Evolutionary conservation across 2,113 vertebrate species (phyloP).

Genomic region (Dryoscopus gambensis): DNA sequence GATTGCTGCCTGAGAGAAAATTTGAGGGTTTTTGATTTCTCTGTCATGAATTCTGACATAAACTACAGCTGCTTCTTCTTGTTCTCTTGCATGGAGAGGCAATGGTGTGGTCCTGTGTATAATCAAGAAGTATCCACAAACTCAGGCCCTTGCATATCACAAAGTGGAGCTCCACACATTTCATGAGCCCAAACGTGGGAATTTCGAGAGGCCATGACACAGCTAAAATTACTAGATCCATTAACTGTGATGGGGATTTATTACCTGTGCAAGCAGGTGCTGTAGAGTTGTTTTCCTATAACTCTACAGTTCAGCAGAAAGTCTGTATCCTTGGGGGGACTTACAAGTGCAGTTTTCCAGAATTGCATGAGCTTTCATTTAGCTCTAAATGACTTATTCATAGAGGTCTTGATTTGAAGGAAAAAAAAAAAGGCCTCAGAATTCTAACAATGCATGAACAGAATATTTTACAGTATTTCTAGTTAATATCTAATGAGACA

Average conservation of each 20-base stretch:
- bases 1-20: background rate
- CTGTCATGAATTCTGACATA: background rate
- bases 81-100: background rate
- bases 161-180: background rate
- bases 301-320: background rate
- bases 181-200: background rate
- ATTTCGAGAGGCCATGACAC: background rate
- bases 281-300: background rate
- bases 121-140: background rate
- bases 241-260: background rate
- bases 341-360: background rate
- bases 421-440: background rate
- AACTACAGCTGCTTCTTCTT: background rate
- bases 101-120: background rate
- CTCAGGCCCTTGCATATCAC: background rate
- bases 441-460: conserved; percentile 6
- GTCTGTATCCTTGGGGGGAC: background rate
- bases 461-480: conserved; percentile 20
- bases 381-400: conserved; percentile 10
- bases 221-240: background rate
- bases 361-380: background rate
- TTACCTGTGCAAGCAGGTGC: background rate
- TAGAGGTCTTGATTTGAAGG: background rate
- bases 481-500: conserved; percentile 41
- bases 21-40: background rate